Conservation (phyloP, 2,113 vertebrate genomes). For the Suricata suricatta region DNA sequence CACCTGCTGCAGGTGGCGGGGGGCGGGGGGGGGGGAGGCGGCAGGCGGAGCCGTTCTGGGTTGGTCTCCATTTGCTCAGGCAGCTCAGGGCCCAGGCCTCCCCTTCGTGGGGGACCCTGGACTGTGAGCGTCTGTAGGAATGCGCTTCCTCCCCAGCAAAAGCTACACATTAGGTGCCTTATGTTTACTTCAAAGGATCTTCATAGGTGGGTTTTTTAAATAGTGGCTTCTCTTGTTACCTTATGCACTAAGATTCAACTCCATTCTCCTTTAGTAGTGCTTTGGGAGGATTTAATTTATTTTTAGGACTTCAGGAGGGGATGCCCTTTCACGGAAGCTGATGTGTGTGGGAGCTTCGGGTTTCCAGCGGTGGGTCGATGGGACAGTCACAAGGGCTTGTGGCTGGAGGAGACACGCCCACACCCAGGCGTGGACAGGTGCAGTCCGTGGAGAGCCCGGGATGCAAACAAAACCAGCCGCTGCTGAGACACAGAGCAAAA, state of each 20-base stretch:
- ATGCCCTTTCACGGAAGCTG: neutral
- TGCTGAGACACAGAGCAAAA: neutral
- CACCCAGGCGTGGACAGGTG: too few species aligned
- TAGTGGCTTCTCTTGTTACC: neutral
- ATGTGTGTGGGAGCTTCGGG: neutral
- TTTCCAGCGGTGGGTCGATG: fast-evolving
- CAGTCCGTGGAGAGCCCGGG: too few species aligned
- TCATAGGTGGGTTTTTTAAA: neutral
- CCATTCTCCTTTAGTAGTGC: neutral
- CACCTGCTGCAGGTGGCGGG: too few species aligned
- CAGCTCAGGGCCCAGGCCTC: fast-evolving
- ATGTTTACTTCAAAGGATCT: neutral
- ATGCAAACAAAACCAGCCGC: neutral
- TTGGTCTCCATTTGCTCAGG: too few species aligned
- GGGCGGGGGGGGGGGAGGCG: fast-evolving
- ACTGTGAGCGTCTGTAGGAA: too few species aligned
- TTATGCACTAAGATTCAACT: neutral
- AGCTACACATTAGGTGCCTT: neutral
- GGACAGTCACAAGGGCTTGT: neutral
- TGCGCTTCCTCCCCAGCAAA: neutral
- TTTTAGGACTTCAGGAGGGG: neutral
- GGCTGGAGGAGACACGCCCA: neutral
- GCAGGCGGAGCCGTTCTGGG: fast-evolving
- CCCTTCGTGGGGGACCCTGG: neutral
- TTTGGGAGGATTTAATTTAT: neutral